Base-by-base conservation (phyloP, 2,113 vertebrate genomes). In the Baryphthengus martii region DNA sequence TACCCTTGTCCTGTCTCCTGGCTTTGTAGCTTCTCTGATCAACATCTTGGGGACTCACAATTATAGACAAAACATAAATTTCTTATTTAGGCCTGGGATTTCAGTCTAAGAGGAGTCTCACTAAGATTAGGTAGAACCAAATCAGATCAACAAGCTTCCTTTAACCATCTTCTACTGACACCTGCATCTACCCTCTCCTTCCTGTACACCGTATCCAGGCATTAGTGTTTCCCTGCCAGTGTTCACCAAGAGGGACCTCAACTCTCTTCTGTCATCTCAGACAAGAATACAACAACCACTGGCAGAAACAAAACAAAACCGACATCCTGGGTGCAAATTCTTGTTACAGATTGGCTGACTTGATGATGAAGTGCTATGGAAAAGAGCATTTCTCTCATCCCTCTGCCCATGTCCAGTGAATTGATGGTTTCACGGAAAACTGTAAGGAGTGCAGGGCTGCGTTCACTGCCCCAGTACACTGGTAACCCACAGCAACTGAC, bases 391-490 rank as follows among this genome's bases (percentile, higher is more conserved):
- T 23, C 37, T 79, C n/a, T 52, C 10, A 1, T 28, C 25, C 25
- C 52, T 63, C 52, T 59, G 62, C 31, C 52, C 82, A 9, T 0
- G 7, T 13, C 47, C 52, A 31, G 12, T 9, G 62, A 67, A 56
- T 26, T 42, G n/a, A 70, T 23, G 31, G 21, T 55, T 75, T 53
- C 59, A 47, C 0, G 3, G 56, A 75, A 67, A 63, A 28, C 49
- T 17, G 8, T 7, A 47, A 39, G 42, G 18, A 82, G 12, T 4
- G 6, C 56, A 82, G 42, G 28, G 31, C 6, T 90, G 83, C 7
- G 47, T 44, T 82, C 3, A 5, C 40, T 53, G n/a, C 44, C 84
- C n/a, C 53, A 47, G 10, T 13, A 4, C 37, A 39, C 0, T 0
- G 52, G 37, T 52, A 68, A 74, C 25, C 62, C 75, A 39, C n/a